Conservation (phyloP, 2,888 invertebrate genomes). For the Idaea biselata region DNA sequence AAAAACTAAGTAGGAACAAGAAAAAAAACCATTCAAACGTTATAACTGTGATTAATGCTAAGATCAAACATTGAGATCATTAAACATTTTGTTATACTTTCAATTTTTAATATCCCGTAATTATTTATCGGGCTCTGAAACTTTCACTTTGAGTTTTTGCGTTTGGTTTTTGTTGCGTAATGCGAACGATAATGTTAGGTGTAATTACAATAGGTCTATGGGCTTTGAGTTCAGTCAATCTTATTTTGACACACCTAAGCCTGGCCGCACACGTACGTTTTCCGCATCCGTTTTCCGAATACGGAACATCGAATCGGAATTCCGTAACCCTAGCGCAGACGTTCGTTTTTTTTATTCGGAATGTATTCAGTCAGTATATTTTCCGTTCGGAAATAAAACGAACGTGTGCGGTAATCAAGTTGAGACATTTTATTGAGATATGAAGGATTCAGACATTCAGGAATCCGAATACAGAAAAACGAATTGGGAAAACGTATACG, state of each 20-base stretch:
- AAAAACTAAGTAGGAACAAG: not conserved
- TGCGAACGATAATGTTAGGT: constrained; percentile 32
- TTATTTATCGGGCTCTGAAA: constrained; percentile 49
- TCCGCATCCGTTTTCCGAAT: too few species aligned
- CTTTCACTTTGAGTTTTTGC: constrained; percentile 60
- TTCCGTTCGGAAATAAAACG: too few species aligned
- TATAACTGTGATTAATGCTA: constrained; percentile 49
- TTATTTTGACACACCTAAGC: not conserved
- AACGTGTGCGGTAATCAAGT: too few species aligned
- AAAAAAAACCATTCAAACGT: constrained; percentile 11
- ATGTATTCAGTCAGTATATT: too few species aligned
- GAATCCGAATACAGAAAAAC: too few species aligned
- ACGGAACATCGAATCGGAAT: too few species aligned
- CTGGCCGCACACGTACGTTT: too few species aligned
- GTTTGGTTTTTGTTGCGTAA: constrained; percentile 34
- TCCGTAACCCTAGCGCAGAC: too few species aligned
- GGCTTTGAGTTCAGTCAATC: not conserved
- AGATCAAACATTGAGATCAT: constrained; percentile 43
- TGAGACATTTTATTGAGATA: too few species aligned
- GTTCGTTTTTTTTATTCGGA: too few species aligned
- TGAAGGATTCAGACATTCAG: too few species aligned
- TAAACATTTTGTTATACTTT: constrained; percentile 62
- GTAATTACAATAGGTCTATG: constrained; percentile 34
- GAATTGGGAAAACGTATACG: too few species aligned
- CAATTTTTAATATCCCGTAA: constrained; percentile 55